Evolutionary conservation across 1,140 invertebrate species (phyloP), one percentile per base, ranked within the genome.

Genomic region (Gryllus bimaculatus): DNA sequence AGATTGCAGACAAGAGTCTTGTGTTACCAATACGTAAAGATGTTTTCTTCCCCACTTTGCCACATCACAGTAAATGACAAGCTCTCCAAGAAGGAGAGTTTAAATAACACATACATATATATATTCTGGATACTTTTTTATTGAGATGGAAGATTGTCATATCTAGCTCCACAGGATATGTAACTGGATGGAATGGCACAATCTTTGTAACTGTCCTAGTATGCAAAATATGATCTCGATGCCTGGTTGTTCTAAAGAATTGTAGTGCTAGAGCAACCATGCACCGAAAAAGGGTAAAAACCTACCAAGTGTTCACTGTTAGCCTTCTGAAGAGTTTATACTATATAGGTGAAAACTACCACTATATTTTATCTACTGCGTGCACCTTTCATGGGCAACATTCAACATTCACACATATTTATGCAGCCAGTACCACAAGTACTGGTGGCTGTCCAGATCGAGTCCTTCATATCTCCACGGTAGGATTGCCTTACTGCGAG

Each of bases 391-490:
- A 26, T 78, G 48, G 26, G 66, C 20, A 47, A 73, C 26, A 73
- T 78, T 73, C 66, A 66, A 66, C 21, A 48, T 39, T 74, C 78
- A 78, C 26, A 21, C 78, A 73, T 78, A 54, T 21, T 47, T 21
- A 47, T 26, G 39, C 26, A 78, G 39, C 78, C 48, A 39, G 48
- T 73, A 39, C 12, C 21, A 76, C 54, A 75, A 74, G 26, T 79
- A 54, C 47, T 54, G 39, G 76, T 76, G 73, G 39, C 47, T 77
- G 54, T 78, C n/a, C 78, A 78, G 26, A 73, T 47, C 26, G 48
- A 76, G 79, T 79, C 79, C 79, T 79, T 79, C 79, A 77, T 79
- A 79, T 79, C 79, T 79, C 79, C 79, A 79, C 79, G 76, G 20
- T 79, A 79, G 79, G 79, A 79, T 73, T 76, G 79, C 79, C 79